Conservation (phyloP, 1,140 invertebrate species). For the Heliothis subflexa region DNA sequence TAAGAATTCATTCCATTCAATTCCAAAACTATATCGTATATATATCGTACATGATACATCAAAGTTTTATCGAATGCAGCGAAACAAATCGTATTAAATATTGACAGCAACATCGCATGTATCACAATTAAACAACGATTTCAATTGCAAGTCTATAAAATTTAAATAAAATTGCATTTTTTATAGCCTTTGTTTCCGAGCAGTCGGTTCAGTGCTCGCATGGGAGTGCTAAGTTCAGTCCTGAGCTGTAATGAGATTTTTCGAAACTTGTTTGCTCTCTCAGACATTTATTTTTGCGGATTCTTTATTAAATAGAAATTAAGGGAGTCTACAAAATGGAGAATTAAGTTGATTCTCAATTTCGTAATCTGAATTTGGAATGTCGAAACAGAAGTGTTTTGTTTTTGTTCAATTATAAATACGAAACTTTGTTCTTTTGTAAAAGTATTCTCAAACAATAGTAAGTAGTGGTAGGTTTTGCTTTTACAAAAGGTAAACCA, state of each 20-base stretch:
- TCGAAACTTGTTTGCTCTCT: constrained; percentile 31
- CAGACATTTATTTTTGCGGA: constrained; percentile 32
- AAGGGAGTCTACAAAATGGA: constrained; percentile 5
- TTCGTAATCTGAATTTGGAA: neutral
- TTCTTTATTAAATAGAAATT: constrained; percentile 28
- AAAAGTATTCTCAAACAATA: too few species aligned
- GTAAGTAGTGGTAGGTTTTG: too few species aligned
- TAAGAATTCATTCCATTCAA: neutral
- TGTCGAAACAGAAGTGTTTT: neutral
- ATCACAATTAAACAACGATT: constrained; percentile 40
- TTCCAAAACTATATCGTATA: neutral
- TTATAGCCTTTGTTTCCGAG: constrained; percentile 36
- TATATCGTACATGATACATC: constrained; percentile 1
- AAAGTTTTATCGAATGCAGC: constrained; percentile 12
- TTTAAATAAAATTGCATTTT: constrained; percentile 44
- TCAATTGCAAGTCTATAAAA: constrained; percentile 42
- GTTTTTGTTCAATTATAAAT: too few species aligned
- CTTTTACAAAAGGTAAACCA: neutral
- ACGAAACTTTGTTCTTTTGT: too few species aligned
- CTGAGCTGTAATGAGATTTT: constrained; percentile 43
- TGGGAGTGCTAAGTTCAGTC: constrained; percentile 46
- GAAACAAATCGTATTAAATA: constrained; percentile 26
- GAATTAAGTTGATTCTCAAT: neutral
- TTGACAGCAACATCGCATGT: constrained; percentile 23
- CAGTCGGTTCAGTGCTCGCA: constrained; percentile 33